Conservation (phyloP, 1,140 invertebrate species). For the Drosophila insularis region DNA sequence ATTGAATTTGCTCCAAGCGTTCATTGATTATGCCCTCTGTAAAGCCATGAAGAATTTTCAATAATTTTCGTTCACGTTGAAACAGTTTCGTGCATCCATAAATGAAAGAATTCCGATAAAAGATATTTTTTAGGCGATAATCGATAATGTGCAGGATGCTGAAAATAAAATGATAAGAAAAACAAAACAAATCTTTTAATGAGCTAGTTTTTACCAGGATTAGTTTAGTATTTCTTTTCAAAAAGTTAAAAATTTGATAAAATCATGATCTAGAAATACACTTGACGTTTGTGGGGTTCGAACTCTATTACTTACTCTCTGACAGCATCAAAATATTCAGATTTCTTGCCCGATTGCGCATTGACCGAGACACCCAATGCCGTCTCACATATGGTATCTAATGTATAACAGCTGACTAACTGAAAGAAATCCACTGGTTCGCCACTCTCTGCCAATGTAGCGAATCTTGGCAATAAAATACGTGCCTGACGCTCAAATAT, state of each 20-base stretch:
- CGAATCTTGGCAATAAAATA: constrained; percentile 34
- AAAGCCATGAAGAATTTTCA: constrained; percentile 47
- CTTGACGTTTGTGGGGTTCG: too few species aligned
- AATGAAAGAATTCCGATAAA: constrained; percentile 45
- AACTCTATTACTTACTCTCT: constrained; percentile 42
- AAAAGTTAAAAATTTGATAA: neutral
- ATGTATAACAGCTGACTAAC: constrained; percentile 45
- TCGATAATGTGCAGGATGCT: constrained; percentile 55
- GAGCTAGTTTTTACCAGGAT: too few species aligned
- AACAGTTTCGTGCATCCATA: constrained; percentile 21
- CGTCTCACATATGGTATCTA: constrained; percentile 68
- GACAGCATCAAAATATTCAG: constrained; percentile 56
- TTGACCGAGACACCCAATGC: constrained; percentile 46
- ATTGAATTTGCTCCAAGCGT: constrained; percentile 38
- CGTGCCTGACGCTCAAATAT: constrained; percentile 53
- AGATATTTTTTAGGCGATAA: constrained; percentile 40
- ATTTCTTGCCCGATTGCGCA: constrained; percentile 47
- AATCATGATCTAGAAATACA: too few species aligned
- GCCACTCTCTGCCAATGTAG: neutral
- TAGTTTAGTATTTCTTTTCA: too few species aligned
- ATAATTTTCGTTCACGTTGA: constrained; percentile 23
- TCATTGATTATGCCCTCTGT: constrained; percentile 55
- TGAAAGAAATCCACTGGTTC: constrained; percentile 51
- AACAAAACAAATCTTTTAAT: too few species aligned
- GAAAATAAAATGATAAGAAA: neutral